Base-by-base conservation (phyloP, 2,113 vertebrate genomes). In the Polypterus bichir region DNA sequence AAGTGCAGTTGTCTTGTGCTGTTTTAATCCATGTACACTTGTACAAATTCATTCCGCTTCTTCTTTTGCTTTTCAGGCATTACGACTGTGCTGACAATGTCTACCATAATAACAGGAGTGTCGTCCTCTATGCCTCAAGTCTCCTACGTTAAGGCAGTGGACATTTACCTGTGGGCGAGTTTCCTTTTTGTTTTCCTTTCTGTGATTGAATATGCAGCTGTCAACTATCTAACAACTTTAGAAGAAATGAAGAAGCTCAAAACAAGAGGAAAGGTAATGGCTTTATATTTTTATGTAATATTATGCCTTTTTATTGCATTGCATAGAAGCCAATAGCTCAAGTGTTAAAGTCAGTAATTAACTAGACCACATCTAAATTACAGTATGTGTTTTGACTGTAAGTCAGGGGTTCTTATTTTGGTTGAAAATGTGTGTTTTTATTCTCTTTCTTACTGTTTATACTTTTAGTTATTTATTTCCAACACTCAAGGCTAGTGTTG, bases 101-200 rank as follows among this genome's bases (percentile, higher is more conserved):
- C 90, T 62, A 93, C 89, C 47, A 87, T 97, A 78, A 88, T 93
- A 77, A 92, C 91, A 0, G 91, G 90, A 9, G 83, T 91, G 75
- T 93, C 86, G 55, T 83, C 89, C 73, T 94, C 93, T 69, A 92
- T 91, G 91, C 91, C 89, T 68, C 91, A 93, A 81, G 90, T 93
- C 69, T 94, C 92, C n/a, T 93, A 95, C 3, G 81, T 97, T 72
- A 95, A 93, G 72, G 92, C 91, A 0, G 88, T 92, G 79, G 92
- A 93, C 49, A 76, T 94, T 62, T 91, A 92, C 77, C 80, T 97
- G 79, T 93, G 93, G 91, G 86, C 85, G 81, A 94, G 92, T 79
- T 97, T 93, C 76, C 82, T 94, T 62, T 94, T 92, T 62, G 91
- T 93, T 70, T 93, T 94, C 78, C 84, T 94, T 62, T 92, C 92